Base-by-base conservation (phyloP, 2,797 vertebrate species). In the Hemitrygon akajei region DNA sequence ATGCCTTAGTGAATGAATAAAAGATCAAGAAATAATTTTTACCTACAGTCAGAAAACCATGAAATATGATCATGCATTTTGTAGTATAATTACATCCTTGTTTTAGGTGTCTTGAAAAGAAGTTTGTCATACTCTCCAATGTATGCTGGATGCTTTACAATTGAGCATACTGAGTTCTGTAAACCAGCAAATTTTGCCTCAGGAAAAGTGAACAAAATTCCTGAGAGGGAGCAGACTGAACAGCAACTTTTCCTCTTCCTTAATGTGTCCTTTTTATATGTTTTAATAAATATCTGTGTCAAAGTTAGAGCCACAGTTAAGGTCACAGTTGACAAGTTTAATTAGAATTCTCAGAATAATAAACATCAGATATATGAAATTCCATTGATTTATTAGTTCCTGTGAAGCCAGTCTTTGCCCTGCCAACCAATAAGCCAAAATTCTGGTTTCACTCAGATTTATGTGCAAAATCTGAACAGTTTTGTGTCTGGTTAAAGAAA, bases 371-470 rank as follows among this genome's bases (percentile, higher is more conserved):
- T 89, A 89, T 66, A 69, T 69, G 60, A 89, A 69, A 89, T 89
- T 89, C 20, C 86, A 89, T 66, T 89, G 86, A 89, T 89, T 89
- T 89, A 89, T 89, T 89, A 89, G 86, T 89, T 89, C 86, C 86
- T 89, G 86, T 89, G 86, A 89, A 60, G n/a, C 60, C n/a, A 89
- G n/a, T 89, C 86, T 37, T 89, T 89, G 86, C 86, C 86, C 30
- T 66, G 86, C 86, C 63, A n/a, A 89, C 86, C 86, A 89, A 89
- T 89, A 89, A 89, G 86, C 60, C 63, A 14, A 69, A 89, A 66
- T 89, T n/a, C 86, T 89, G 86, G 30, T 89, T 89, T 89, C 86
- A 89, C 86, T 89, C 86, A 89, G 86, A 69, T 89, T 89, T 89
- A 89, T 69, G 86, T 66, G 60, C 22, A 69, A 37, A 69, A 69